Base-by-base conservation (phyloP, 2,888 invertebrate species). In the Diploptera punctata region DNA sequence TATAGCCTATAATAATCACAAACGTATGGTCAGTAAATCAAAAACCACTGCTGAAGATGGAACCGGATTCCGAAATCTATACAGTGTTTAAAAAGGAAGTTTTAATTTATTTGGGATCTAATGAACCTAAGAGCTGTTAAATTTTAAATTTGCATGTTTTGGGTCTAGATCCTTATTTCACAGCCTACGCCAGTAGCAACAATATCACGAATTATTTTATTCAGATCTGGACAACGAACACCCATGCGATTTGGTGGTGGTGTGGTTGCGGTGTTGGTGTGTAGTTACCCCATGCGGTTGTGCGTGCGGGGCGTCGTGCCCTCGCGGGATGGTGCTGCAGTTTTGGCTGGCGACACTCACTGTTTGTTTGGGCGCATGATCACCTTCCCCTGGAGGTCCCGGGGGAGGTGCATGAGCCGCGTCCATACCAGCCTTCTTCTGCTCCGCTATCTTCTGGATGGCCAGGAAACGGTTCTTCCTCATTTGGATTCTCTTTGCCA, bases 401-500 rank as follows among this genome's bases (percentile, higher is more conserved):
- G 83, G 83, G 69, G 82, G 82, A 71, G 81, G 81, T 68, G 82
- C 83, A 78, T 84, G 83, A 57, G 80, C 79, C 82, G 94, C 93
- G 77, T 93, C 91, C 77, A 81, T 79, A 79, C 92, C 91, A 77
- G 93, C 87, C 85, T 95, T 95, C 87, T 95, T 95, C 85, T 95
- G 94, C 80, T 95, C 94, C 77, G 94, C 94, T 83, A 96, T 93
- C 86, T 96, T 96, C 83, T 95, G 95, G 80, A 94, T 92, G 74
- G 93, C 93, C 83, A 93, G 87, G 85, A 95, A 94, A 82, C 95
- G 90, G 84, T 94, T 95, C 87, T 97, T 95, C 82, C 96, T 89
- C 95, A 97, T 96, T 84, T 96, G 96, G 85, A 97, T 95, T 85
- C 97, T 89, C 87, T 97, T 98, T 78, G 96, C 97, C 93, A 98